Evolutionary conservation across 1,140 invertebrate species (phyloP), one percentile per base, ranked within the genome.

Genomic region (Zophobas morio): DNA sequence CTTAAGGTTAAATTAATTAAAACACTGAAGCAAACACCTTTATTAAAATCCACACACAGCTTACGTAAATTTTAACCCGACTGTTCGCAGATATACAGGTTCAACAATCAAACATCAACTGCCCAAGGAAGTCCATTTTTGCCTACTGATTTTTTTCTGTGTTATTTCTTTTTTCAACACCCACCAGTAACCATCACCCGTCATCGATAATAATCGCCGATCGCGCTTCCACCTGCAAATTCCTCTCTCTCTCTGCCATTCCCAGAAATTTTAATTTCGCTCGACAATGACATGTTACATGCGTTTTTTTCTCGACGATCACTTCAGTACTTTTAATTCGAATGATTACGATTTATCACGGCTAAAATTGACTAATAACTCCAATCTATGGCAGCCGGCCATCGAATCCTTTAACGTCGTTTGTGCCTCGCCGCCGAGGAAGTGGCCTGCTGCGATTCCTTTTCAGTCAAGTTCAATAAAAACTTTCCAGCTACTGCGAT

Each of bases 291-390:
- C 60, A 66, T 66, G 49, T 51, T 6, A 51, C 49, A 51, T 51
- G 49, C 60, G 60, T 47, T 72, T 51, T 72, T 72, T 72, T 51
- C 20, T 70, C 40, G 46, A 32, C 66, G 39, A 66, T 66, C 42
- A 66, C 42, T 66, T 72, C n/a, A 5, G 6, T 51, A 47, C 57
- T 37, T 34, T 60, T 47, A 70, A 70, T 70, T 72, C 70, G 70
- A 72, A 54, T 72, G 70, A 72, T 72, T 72, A 72, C 70, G 51
- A 72, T 72, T 72, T 72, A 72, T 72, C 70, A 72, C 70, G 70
- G 70, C 70, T 72, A 72, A 72, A 72, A 72, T 72, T 72, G 70
- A 49, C 70, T 72, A 72, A 72, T 72, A 72, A 72, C 70, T 72
- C 70, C 46, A 72, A 72, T 72, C 70, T 72, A 72, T 72, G 46